Evolutionary conservation across 2,888 invertebrate genomes (phyloP), one percentile per base, ranked within the genome.

Genomic region (Diarsia dahlii): DNA sequence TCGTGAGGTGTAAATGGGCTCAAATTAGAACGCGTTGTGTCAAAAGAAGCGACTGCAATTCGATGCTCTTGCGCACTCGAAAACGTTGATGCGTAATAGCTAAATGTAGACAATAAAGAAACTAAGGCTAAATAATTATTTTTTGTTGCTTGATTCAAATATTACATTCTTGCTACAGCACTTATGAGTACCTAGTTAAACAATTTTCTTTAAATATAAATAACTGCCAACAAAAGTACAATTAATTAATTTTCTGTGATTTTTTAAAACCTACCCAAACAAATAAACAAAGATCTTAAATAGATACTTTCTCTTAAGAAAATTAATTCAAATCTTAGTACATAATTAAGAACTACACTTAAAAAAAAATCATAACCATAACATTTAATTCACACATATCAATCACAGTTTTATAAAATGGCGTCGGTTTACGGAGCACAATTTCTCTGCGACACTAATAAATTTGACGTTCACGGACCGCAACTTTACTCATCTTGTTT

Each of bases 1-100:
- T 95, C 95, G 95, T 95, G 95, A 94, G 91, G 82, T 89, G 91
- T 92, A 94, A 95, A 95, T 95, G 92, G 90, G 86, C 77, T 87
- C 91, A 88, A 95, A 95, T 94, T 94, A 94, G 94, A 91, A 94
- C 90, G 89, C 88, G 85, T 85, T 80, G 84, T 91, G 91, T 93
- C 93, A 92, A 93, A 93, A 91, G 90, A 90, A 89, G 89, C 91
- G 91, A 85, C 85, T 85, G 90, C 79, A 84, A 86, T 87, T 80
- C 76, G 81, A 52, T 74, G 72, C 72, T 72, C 80, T 80, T 76
- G 76, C 74, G 62, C 86, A 78, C 71, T 68, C 71, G 80, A 78
- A 78, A 76, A 74, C 13, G 67, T 72, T 77, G 77, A 76, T 81
- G 67, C 76, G 73, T 54, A 69, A 71, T 78, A 28, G 39, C 13